Percentiles rank a stretch among this genome's conserved stretches.
phyloP scores from a whole-genome alignment of 2,113 vertebrate species.

The Corythornis madagascariensis region DNA sequence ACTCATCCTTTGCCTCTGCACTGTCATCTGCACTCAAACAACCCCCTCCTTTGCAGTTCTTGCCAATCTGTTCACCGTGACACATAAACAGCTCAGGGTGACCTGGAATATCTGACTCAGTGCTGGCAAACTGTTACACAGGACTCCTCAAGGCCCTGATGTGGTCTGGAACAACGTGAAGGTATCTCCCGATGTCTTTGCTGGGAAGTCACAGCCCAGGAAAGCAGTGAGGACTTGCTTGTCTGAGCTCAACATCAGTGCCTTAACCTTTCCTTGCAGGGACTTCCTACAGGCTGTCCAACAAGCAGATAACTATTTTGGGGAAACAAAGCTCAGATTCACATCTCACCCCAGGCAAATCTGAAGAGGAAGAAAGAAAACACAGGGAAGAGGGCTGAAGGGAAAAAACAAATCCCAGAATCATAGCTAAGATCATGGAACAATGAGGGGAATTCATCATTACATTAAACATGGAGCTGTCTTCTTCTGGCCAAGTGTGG shows the following conservation, averaged over 20 bases:
- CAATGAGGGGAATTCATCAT: constrained; percentile 63
- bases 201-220: background rate
- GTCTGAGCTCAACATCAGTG: constrained; percentile 19
- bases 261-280: background rate
- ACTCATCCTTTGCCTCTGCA: background rate
- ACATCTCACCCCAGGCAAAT: constrained; percentile 9
- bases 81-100: background rate
- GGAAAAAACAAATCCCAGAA: background rate
- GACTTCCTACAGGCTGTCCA: constrained; percentile 19
- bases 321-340: constrained; percentile 71
- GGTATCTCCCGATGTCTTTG: background rate
- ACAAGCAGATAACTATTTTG: constrained; percentile 34
- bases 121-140: background rate
- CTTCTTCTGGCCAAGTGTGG: background rate
- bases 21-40: background rate
- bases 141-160: background rate
- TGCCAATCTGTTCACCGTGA: background rate
- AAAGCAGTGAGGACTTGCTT: background rate
- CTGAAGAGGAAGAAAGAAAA: constrained; percentile 38
- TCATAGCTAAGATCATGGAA: background rate
- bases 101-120: background rate
- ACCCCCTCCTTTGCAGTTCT: background rate
- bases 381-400: background rate
- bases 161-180: background rate
- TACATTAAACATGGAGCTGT: constrained; percentile 12